Base-by-base conservation (phyloP, 64 coral and sea anemone species). In the Orbicella faveolata region DNA sequence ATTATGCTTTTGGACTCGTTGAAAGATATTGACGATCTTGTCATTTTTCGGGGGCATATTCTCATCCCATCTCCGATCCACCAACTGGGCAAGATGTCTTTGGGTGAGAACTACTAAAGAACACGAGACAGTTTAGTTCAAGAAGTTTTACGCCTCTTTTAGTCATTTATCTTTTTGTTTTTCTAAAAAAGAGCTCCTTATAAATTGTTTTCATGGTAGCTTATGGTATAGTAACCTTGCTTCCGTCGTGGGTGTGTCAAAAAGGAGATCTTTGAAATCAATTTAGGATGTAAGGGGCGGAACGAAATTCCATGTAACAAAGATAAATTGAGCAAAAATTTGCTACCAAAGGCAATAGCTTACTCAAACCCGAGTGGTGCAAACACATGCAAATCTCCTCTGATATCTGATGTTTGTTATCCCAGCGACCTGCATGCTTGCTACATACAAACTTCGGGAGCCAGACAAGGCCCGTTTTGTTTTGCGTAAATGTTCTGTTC, bases 11-110 rank as follows among this genome's bases (percentile, higher is more conserved):
- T 25, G 0, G n/a, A 17, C 63, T 52, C 41, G 82, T 41, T 85
- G 82, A 85, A 85, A 70, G 82, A 85, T 85, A 73, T 85, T 85
- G 35, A 21, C 41, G 36, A 85, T 70, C 10, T 26, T 70, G 21
- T 25, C 21, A 23, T 25, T 70, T 67, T 26, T n/a, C 25, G 19
- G 65, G 54, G 55, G 55, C 55, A 68, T 68, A 21, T 10, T n/a
- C 4, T 70, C 20, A n/a, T 23, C 23, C 23, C 14, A 67, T n/a
- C 6, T 23, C 15, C 3, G 64, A 18, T 67, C 18, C 18, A 19
- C 1, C 23, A 18, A 23, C 18, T 19, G 7, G 5, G 6, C 67
- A 25, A n/a, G 66, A 69, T n/a, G 30, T 70, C 11, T 68, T 70
- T 2, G 11, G 21, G 67, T 26, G 23, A 11, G 4, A 10, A 70